Conservation (phyloP, 2,113 vertebrate species). For the Cyanoramphus novaezelandiae region DNA sequence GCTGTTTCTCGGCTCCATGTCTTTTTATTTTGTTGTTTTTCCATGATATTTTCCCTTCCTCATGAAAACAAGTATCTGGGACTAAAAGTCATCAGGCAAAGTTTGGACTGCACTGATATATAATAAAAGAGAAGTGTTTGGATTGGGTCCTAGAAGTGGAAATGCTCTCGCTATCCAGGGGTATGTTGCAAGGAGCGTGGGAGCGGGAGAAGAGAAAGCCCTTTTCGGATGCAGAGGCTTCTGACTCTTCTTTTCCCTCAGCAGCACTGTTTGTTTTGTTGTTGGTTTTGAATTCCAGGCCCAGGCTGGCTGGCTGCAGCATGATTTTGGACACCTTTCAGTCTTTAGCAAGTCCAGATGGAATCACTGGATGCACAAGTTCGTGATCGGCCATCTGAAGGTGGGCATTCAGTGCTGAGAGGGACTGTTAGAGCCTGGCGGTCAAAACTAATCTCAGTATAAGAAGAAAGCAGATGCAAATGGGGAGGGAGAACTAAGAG, state of each 20-base stretch:
- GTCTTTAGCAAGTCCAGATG: conserved; percentile 78
- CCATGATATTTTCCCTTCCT: neutral
- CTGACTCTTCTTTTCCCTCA: neutral
- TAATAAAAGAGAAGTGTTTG: neutral
- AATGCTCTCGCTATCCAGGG: neutral
- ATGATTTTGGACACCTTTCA: conserved; percentile 84
- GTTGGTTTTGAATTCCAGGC: conserved; percentile 48
- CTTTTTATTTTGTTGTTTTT: neutral
- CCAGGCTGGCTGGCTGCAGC: conserved; percentile 85
- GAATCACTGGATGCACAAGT: conserved; percentile 84
- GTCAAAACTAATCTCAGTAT: neutral
- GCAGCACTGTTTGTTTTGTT: neutral
- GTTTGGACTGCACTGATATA: neutral
- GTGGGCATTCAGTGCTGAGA: conserved; percentile 21
- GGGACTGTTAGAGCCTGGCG: neutral
- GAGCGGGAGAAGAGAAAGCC: neutral
- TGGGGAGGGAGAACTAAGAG: neutral
- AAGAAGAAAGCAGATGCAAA: neutral
- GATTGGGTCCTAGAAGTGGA: neutral
- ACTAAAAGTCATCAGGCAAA: neutral
- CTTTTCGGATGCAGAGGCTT: neutral
- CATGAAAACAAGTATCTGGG: neutral
- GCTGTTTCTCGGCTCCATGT: neutral
- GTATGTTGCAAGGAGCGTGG: neutral
- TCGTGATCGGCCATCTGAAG: conserved; percentile 85